A percentile compares a stretch with the other conserved stretches of the same genome.
Evolutionary conservation across 2,113 vertebrate species (phyloP).

Genomic region (Proterorhinus semilunaris): DNA sequence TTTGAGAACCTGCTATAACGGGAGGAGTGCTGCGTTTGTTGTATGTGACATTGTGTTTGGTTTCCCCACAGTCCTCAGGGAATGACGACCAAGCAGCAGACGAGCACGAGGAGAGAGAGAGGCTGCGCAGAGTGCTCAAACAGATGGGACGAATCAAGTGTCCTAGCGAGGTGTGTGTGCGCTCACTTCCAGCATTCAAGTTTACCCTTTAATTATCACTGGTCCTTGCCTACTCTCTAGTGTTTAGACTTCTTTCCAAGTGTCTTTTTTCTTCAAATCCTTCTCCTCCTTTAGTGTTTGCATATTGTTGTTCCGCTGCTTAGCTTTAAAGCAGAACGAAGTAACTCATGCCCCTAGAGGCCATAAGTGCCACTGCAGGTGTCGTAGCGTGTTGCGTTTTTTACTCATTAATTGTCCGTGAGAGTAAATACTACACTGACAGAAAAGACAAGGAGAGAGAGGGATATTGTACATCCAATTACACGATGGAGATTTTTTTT

Average conservation of each 20-base stretch:
- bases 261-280: neutral
- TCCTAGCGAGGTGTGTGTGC: slow-evolving; percentile 86
- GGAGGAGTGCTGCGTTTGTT: slow-evolving; percentile 7
- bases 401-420: too few species aligned
- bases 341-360: too few species aligned
- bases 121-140: slow-evolving; percentile 90
- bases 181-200: slow-evolving; percentile 15
- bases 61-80: slow-evolving; percentile 77
- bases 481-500: too few species aligned
- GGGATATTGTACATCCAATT: too few species aligned
- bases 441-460: too few species aligned
- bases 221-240: neutral
- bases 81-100: slow-evolving; percentile 80
- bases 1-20: neutral
- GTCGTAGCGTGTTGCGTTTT: too few species aligned
- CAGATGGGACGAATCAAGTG: slow-evolving; percentile 98
- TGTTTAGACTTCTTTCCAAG: neutral
- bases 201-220: slow-evolving; percentile 19
- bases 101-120: slow-evolving; percentile 88
- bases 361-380: too few species aligned
- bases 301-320: neutral
- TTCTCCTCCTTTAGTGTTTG: neutral
- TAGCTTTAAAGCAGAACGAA: too few species aligned
- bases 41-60: slow-evolving; percentile 60
- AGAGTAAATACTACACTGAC: too few species aligned